Evolutionary conservation across 2,113 vertebrate species (phyloP).

Genomic region (Hypanus sabinus): DNA sequence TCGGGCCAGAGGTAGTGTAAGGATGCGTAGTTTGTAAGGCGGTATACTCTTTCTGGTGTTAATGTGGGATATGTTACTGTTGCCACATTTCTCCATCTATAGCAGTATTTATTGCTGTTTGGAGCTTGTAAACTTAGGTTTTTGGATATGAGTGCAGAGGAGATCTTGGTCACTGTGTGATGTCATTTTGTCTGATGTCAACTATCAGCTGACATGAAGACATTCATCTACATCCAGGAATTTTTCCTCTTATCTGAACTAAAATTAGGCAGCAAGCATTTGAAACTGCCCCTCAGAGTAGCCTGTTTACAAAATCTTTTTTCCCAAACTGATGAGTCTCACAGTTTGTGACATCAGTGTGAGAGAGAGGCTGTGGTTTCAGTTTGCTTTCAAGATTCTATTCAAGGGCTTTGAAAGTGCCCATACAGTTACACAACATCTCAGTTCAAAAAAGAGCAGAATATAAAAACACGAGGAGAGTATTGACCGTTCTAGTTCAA

Average conservation of each 20-base stretch:
- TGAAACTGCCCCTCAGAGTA: neutral
- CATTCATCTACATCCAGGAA: neutral
- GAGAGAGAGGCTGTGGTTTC: neutral
- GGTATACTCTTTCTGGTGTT: too few species aligned
- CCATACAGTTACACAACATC: neutral
- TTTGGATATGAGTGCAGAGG: neutral
- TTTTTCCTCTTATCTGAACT: neutral
- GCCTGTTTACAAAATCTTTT: neutral
- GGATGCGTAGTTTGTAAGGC: too few species aligned
- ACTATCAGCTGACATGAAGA: neutral
- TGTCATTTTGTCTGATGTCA: neutral
- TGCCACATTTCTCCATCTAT: neutral
- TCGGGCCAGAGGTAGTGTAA: too few species aligned
- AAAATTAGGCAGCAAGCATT: neutral
- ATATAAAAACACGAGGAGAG: neutral
- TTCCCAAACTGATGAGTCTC: neutral
- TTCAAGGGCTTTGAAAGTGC: neutral
- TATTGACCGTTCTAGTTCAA: neutral
- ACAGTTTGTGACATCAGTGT: neutral
- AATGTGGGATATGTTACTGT: neutral
- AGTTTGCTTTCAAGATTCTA: neutral
- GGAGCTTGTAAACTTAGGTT: neutral
- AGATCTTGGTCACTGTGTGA: neutral
- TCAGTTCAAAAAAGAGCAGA: neutral
- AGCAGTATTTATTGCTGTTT: neutral